phyloP scores from a whole-genome alignment of 2,888 invertebrate species.

The Notodonta dromedarius region DNA sequence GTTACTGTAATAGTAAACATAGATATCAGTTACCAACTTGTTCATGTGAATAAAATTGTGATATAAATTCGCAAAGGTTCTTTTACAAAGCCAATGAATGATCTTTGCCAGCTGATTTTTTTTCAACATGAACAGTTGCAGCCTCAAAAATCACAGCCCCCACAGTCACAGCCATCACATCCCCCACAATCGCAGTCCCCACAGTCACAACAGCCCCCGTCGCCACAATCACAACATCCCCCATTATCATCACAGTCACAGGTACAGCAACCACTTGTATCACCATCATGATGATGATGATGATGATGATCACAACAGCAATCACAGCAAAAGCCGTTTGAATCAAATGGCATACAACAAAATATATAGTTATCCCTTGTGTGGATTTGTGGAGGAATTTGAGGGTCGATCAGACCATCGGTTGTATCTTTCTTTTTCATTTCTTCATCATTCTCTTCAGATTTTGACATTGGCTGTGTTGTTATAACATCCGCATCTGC shows the following conservation, averaged over 20 bases:
- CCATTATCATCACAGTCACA: not conserved
- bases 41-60: too few species aligned
- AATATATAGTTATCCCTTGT: not conserved
- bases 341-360: not conserved
- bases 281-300: slow-evolving; percentile 2
- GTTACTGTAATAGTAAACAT: too few species aligned
- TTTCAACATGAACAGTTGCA: slow-evolving; percentile 6
- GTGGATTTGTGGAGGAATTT: not conserved
- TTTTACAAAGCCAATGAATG: too few species aligned
- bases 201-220: slow-evolving; percentile 17
- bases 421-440: not conserved
- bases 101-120: too few species aligned
- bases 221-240: slow-evolving; percentile 13
- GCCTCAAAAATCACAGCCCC: slow-evolving; percentile 12
- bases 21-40: too few species aligned
- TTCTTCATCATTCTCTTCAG: not conserved
- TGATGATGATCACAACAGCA: slow-evolving; percentile 8
- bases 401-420: not conserved
- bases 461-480: not conserved
- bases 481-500: not conserved
- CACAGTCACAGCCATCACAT: slow-evolving; percentile 12
- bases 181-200: slow-evolving; percentile 6
- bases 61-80: too few species aligned
- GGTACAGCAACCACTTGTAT: not conserved
- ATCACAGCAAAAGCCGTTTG: not conserved